Percentiles rank a stretch among this genome's conserved stretches.
These are phyloP conservation scores for Rugalucina vietnamica DNA, from an alignment of 2,888 invertebrate species.

Conservation along the genomic window DNA sequence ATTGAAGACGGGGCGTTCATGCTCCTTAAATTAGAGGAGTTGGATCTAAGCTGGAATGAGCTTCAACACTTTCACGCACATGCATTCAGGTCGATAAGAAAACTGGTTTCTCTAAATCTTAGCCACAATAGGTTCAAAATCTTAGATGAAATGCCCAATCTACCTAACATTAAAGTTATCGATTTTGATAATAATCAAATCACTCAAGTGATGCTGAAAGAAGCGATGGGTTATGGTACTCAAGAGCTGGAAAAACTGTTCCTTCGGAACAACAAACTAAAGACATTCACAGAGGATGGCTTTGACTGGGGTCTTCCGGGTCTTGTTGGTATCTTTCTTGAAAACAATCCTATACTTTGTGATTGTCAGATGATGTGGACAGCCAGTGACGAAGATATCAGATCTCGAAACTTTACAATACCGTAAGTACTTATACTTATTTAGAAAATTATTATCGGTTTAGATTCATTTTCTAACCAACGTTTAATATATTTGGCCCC, in stretches of 20 bases:
- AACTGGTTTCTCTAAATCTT: constrained; percentile 43
- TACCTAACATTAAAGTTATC: constrained; percentile 46
- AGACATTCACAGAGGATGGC: constrained; percentile 34
- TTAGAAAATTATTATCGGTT: too few species aligned
- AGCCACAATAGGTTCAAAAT: constrained; percentile 51
- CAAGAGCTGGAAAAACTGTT: constrained; percentile 39
- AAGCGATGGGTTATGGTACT: constrained; percentile 18
- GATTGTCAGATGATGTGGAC: constrained; percentile 59
- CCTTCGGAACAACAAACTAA: constrained; percentile 51
- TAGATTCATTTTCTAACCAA: too few species aligned
- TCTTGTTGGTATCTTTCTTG: constrained; percentile 34
- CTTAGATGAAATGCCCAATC: constrained; percentile 41
- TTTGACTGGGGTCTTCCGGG: constrained; percentile 42
- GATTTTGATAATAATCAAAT: constrained; percentile 50
- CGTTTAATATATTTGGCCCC: too few species aligned
- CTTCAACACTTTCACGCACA: constrained; percentile 22
- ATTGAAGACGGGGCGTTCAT: constrained; percentile 35
- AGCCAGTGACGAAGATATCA: not conserved
- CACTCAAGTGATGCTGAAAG: constrained; percentile 27
- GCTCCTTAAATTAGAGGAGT: constrained; percentile 24
- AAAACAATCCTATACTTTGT: constrained; percentile 45
- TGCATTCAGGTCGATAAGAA: constrained; percentile 38
- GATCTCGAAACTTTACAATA: constrained; percentile 16
- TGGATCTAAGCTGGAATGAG: constrained; percentile 58
- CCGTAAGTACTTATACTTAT: constrained; percentile 35